These are phyloP conservation scores for Kryptolebias ocellatus DNA, from an alignment of 2,797 vertebrate species.

Conservation along the genomic window DNA sequence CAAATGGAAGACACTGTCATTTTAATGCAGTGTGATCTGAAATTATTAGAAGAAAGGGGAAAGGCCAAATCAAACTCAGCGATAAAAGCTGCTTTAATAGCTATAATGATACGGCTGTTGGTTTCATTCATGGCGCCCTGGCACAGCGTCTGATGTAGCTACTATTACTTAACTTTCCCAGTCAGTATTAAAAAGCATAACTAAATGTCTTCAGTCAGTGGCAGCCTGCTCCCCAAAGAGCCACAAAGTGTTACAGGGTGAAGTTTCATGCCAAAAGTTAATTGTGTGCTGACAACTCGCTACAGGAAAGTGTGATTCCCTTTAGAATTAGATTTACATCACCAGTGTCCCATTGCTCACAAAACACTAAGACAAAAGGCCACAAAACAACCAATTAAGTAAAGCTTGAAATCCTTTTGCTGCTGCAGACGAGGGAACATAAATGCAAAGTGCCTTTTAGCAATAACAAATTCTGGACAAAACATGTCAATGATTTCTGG, in stretches of 20 bases:
- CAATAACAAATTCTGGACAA: constrained; percentile 44
- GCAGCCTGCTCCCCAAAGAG: constrained; percentile 60
- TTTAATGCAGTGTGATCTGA: constrained; percentile 17
- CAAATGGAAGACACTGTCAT: neutral
- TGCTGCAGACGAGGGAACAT: constrained; percentile 32
- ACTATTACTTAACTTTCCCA: constrained; percentile 51
- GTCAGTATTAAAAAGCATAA: constrained; percentile 39
- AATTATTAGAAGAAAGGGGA: constrained; percentile 30
- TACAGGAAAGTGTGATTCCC: constrained; percentile 60
- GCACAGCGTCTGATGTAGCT: constrained; percentile 47
- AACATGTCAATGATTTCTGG: constrained; percentile 44
- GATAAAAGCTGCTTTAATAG: constrained; percentile 37
- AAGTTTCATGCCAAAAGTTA: constrained; percentile 72
- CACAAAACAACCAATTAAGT: constrained; percentile 77
- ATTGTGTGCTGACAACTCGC: constrained; percentile 75
- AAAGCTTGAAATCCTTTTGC: constrained; percentile 62
- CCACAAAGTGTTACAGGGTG: constrained; percentile 57
- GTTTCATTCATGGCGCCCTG: constrained; percentile 18
- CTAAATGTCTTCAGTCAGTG: constrained; percentile 53
- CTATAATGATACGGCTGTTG: constrained; percentile 38
- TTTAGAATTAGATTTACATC: constrained; percentile 68
- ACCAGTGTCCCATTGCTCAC: constrained; percentile 60
- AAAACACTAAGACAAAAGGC: constrained; percentile 64
- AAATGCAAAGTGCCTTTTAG: constrained; percentile 45
- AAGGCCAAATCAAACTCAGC: constrained; percentile 33